Evolutionary conservation across 2,797 vertebrate species (phyloP), one percentile per base, ranked within the genome.

Genomic region (Catharus ustulatus): DNA sequence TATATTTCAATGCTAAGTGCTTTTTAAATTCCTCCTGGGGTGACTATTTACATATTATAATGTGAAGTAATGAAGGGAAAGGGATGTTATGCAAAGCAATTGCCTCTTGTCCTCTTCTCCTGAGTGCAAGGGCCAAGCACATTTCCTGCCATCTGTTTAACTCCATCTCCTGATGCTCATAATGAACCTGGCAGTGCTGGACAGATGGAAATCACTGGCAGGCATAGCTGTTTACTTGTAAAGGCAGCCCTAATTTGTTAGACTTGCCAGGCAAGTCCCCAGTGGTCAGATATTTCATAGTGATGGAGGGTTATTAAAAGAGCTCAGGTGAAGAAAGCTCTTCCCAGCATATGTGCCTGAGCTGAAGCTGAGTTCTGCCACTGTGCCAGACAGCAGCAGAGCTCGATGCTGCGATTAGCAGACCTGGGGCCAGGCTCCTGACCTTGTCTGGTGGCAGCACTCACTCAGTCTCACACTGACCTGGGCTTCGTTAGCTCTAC

Each of bases 121-220:
- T 46, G 68, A 93, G 94, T 92, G 87, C 94, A 97, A 95, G 89
- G 95, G 95, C 96, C 96, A 96, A 94, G 89, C 83, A 59, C 78
- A 93, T 95, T 97, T 96, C 96, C 93, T 96, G 92, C 96, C 95
- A 97, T 97, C 96, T 96, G 96, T 97, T 96, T 97, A 93, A 93
- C 92, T 95, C 93, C 91, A 73, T 96, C 94, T 97, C 94, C 94
- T 93, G 92, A 90, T 93, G 78, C 93, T 96, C 76, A 61, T 97
- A 94, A 98, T 93, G 93, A 93, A 95, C 59, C 95, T 97, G 96
- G 97, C 94, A 97, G 89, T 64, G 80, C 67, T 18, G 76, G 82
- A 84, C 96, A 97, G 96, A 97, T 96, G 97, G 95, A 97, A 91
- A 88, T 96, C 95, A 94, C 91, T 95, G 95, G 96, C 95, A 95